Conservation (phyloP, 2,888 invertebrate species). For the Polylopha cassiicola region DNA sequence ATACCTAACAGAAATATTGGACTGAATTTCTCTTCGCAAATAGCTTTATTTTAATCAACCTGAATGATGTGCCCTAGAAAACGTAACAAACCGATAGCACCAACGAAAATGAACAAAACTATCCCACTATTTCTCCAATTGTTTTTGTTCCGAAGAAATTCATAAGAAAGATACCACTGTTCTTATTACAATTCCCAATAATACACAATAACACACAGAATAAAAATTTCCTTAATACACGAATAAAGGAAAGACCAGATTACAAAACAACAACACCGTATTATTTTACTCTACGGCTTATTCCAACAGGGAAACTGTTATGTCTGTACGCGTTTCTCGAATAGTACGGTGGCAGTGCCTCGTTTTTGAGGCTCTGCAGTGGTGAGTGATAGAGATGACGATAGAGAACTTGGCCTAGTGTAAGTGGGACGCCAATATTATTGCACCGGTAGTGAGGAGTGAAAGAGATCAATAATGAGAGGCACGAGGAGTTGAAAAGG, state of each 20-base stretch:
- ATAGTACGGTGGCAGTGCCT: conserved; percentile 59
- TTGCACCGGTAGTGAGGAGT: conserved; percentile 78
- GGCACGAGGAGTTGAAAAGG: conserved; percentile 77
- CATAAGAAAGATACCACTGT: conserved; percentile 16
- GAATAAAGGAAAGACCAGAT: conserved; percentile 1
- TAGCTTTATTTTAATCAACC: conserved; percentile 2
- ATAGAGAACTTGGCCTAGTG: conserved; percentile 33
- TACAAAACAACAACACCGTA: background rate
- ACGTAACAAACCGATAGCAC: conserved; percentile 7
- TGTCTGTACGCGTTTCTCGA: conserved; percentile 48
- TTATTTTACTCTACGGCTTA: conserved; percentile 48
- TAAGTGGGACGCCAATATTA: conserved; percentile 53
- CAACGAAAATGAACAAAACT: conserved; percentile 7
- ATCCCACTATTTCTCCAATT: conserved; percentile 13
- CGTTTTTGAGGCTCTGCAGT: conserved; percentile 77
- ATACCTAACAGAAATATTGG: background rate
- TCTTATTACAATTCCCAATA: conserved; percentile 13
- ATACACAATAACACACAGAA: conserved; percentile 4
- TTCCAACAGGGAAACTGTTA: conserved; percentile 59
- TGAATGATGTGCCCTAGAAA: conserved; percentile 3
- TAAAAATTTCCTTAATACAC: background rate
- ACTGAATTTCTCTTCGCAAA: background rate
- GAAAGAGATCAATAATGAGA: conserved; percentile 78
- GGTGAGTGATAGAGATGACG: conserved; percentile 53
- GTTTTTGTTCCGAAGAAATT: conserved; percentile 20